Base-by-base conservation (phyloP, 2,797 vertebrate species). In the Hylomyscus alleni region DNA sequence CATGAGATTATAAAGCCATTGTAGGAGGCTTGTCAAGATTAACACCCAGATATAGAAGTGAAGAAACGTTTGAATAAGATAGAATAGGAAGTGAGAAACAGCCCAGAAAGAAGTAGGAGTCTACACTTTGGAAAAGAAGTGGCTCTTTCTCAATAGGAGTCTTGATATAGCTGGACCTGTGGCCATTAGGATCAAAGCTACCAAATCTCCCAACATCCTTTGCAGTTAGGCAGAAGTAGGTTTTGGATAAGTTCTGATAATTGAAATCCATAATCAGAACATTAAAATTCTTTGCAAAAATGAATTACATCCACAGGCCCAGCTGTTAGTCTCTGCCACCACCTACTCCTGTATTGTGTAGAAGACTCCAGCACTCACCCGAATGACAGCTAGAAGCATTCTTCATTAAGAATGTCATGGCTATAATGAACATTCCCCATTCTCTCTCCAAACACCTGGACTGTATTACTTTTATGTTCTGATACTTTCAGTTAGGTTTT, bases 161-260 rank as follows among this genome's bases (percentile, higher is more conserved):
- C 50, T 73, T 83, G 9, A 75, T 3, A 62, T 11, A 37, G 10
- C 24, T 62, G 54, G 34, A 24, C 12, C 24, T 20, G 8, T 24
- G 22, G 9, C 34, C 62, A 69, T 44, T 78, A 12, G 40, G 52
- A 78, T 58, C 26, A 84, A 89, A 37, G n/a, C 8, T 11, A 40
- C 76, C 2, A 37, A 47, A 52, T 80, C 84, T 82, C 17, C 62
- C 62, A 80, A 31, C 22, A 84, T 58, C 29, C 62, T 6, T 91
- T 95, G 47, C 13, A 90, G n/a, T 67, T 62, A 58, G 22, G 14
- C 44, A 4, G 20, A 10, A 37, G 19, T 20, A 72, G 9, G 58
- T 58, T 96, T 93, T 81, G 52, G 58, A 14, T 76, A 88, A 58
- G 3, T 54, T 83, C 52, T 77, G 76, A 84, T 37, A 12, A 50